Percentiles rank a stretch among this genome's conserved stretches.
phyloP scores from a whole-genome alignment of 2,113 vertebrate species.

The Trichechus manatus region DNA sequence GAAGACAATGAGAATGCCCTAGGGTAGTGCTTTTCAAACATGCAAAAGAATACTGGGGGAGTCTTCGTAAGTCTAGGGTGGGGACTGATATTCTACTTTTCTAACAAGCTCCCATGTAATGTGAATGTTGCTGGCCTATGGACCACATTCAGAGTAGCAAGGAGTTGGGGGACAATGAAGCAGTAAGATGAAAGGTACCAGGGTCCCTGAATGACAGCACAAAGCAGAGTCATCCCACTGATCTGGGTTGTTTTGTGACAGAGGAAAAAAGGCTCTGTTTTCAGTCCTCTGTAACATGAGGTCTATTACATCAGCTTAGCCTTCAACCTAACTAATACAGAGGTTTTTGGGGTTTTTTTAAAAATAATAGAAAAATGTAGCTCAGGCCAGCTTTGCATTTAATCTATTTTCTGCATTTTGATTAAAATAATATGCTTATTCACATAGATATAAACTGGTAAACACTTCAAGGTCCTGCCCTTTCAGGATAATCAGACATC shows the following conservation, averaged over 20 bases:
- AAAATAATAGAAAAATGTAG: neutral
- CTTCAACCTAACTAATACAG: neutral
- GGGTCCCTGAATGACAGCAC: neutral
- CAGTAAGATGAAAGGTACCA: neutral
- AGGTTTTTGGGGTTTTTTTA: neutral
- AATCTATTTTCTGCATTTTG: neutral
- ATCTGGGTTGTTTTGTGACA: neutral
- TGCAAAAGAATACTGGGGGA: neutral
- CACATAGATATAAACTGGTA: neutral
- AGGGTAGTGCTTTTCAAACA: neutral
- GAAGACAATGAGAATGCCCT: slow-evolving; percentile 7
- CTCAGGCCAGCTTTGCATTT: neutral
- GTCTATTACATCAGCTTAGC: neutral
- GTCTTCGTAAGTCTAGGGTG: neutral
- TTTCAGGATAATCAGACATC: slow-evolving; percentile 33
- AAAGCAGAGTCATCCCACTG: neutral
- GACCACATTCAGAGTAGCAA: neutral
- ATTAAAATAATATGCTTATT: slow-evolving; percentile 39
- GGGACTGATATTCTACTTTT: neutral
- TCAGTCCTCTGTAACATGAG: neutral
- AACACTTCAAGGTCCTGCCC: neutral
- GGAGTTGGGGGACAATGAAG: neutral
- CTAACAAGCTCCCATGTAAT: slow-evolving; percentile 16
- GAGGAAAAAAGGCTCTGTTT: neutral
- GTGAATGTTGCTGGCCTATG: neutral